phyloP scores from a whole-genome alignment of 2,113 vertebrate species.

The Burhinus oedicnemus region DNA sequence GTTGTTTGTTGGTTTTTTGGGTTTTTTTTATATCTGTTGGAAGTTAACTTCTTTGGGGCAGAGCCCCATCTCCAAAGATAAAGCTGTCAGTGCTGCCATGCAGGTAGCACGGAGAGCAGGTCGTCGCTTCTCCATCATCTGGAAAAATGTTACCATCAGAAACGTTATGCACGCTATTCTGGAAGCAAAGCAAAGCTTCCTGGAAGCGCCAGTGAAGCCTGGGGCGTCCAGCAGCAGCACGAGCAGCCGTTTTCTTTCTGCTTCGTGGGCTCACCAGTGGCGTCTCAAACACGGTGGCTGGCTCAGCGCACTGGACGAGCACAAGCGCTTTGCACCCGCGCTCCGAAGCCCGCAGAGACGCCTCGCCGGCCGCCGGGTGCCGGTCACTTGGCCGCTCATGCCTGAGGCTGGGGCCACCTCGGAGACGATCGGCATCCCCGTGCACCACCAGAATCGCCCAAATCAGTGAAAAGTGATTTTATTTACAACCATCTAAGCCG shows the following conservation, averaged over 20 bases:
- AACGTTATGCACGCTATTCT: background rate
- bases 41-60: background rate
- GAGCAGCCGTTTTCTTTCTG: background rate
- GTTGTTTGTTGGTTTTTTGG: no score
- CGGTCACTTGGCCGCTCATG: background rate
- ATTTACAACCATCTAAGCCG: background rate
- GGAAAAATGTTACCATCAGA: background rate
- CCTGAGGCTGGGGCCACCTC: background rate
- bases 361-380: fast-evolving
- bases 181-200: background rate
- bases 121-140: background rate
- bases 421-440: fast-evolving
- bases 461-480: background rate
- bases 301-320: background rate
- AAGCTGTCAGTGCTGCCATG: background rate
- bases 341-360: background rate
- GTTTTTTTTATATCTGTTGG: background rate
- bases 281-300: background rate
- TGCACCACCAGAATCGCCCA: background rate
- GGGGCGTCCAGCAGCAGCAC: background rate
- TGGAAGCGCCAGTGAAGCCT: background rate
- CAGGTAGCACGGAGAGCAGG: background rate
- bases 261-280: background rate
- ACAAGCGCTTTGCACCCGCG: background rate
- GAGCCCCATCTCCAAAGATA: background rate